Base-by-base conservation (phyloP, 2,113 vertebrate genomes). In the Dromaius novaehollandiae region DNA sequence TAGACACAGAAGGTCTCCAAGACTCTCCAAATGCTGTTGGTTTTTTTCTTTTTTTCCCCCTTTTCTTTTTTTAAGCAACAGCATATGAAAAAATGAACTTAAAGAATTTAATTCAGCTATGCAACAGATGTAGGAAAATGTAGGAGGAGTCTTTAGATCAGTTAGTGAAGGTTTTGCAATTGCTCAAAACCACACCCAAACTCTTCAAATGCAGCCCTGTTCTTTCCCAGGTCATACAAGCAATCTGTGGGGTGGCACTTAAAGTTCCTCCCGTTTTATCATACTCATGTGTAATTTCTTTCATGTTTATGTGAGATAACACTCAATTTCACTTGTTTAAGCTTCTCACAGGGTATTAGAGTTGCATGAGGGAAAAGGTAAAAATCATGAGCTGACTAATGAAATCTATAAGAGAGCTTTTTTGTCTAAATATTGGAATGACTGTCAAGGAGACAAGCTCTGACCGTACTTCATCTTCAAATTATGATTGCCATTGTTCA, bases 391-490 rank as follows among this genome's bases (percentile, higher is more conserved):
- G n/a, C 10, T 88, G 60, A 94, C 75, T 95, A 95, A 95, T 83
- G 87, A 91, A 91, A 94, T 95, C 85, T 89, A 30, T 15, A 9
- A 89, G 36, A 93, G 7, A 5, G 2, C 38, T 34, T 87, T 88
- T 97, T 89, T 96, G 95, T 95, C 94, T 97, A 97, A 96, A 97
- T 95, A 96, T 97, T 97, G 85, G 60, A 94, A 63, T 30, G 56
- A 96, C 9, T 95, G 93, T 97, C 94, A 96, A 95, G 75, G 85
- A 95, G 82, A 95, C 63, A 93, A 95, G 87, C 78, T 97, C 87
- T 97, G 94, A 86, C 95, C 93, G 26, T 61, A 94, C 90, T 97
- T 95, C 64, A 75, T 86, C 69, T 78, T 91, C 93, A 94, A 91
- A 88, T 94, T 94, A 92, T 91, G 91, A 91, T 60, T 97, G 91